These are phyloP conservation scores for Calliopum simillimum DNA, from an alignment of 2,888 invertebrate species.

Conservation along the genomic window DNA sequence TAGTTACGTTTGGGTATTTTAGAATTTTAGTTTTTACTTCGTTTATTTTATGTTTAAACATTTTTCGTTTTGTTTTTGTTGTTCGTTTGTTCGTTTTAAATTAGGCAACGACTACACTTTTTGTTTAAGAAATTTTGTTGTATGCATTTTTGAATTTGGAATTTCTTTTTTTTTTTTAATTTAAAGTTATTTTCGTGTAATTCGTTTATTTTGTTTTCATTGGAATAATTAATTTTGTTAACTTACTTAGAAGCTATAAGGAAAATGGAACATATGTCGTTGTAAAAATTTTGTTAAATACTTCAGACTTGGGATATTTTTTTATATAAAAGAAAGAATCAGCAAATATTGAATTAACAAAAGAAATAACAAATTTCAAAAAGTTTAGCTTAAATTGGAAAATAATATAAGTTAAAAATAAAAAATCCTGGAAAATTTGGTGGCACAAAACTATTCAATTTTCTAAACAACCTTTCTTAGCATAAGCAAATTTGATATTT, in stretches of 20 bases:
- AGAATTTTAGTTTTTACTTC: conserved; percentile 2
- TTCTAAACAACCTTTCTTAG: no score
- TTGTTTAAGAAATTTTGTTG: not conserved
- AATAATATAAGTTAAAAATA: no score
- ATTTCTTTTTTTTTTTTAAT: not conserved
- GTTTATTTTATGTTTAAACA: conserved; percentile 5
- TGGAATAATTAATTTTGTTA: conserved; percentile 31
- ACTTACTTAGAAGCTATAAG: conserved; percentile 6
- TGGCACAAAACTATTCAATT: no score
- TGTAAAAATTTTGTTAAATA: conserved; percentile 17
- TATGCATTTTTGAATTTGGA: no score
- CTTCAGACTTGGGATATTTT: conserved; percentile 34
- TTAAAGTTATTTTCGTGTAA: conserved; percentile 37
- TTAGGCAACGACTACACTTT: conserved; percentile 41
- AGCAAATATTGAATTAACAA: no score
- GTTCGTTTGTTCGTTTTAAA: conserved; percentile 41
- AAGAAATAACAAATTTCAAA: no score
- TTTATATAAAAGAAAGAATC: conserved; percentile 11
- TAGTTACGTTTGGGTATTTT: not conserved
- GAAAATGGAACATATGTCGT: conserved; percentile 24
- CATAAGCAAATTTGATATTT: no score
- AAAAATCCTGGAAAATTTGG: no score
- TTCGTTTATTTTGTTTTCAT: conserved; percentile 40
- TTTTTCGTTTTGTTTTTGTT: not conserved
- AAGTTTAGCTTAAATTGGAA: no score